Conservation (phyloP, 2,888 invertebrate genomes). For the Lumbricus terrestris region DNA sequence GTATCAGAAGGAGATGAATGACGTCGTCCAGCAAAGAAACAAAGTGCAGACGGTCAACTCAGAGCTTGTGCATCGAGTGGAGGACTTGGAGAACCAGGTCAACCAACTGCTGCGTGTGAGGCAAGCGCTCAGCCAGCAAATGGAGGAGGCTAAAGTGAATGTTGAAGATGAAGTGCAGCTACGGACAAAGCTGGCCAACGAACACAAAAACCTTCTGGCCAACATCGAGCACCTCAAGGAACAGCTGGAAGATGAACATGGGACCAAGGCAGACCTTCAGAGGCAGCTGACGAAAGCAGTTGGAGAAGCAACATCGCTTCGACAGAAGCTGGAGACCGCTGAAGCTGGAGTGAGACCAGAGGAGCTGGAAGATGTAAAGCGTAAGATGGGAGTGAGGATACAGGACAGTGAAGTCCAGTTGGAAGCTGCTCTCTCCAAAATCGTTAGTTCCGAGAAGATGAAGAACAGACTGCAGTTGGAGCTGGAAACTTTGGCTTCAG, state of each 20-base stretch:
- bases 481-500: conserved; percentile 28
- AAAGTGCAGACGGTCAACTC: conserved; percentile 20
- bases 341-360: conserved; percentile 27
- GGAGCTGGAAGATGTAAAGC: conserved; percentile 32
- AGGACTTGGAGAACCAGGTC: conserved; percentile 32
- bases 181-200: conserved; percentile 24
- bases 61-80: conserved; percentile 26
- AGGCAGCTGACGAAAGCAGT: conserved; percentile 28
- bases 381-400: conserved; percentile 30
- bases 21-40: conserved; percentile 20
- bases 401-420: conserved; percentile 34
- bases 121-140: conserved; percentile 30
- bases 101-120: conserved; percentile 28
- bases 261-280: conserved; percentile 29
- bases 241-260: conserved; percentile 32
- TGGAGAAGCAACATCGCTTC: conserved; percentile 19
- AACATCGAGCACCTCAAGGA: conserved; percentile 30
- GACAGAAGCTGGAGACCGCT: conserved; percentile 20
- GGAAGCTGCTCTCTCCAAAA: conserved; percentile 26
- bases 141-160: conserved; percentile 25
- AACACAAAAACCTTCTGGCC: conserved; percentile 24
- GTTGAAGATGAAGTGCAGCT: conserved; percentile 31
- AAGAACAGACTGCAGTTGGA: conserved; percentile 31
- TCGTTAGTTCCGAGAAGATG: conserved; percentile 25
- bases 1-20: conserved; percentile 25